Conservation (phyloP, 2,888 invertebrate species). For the Ectemnius lituratus region DNA sequence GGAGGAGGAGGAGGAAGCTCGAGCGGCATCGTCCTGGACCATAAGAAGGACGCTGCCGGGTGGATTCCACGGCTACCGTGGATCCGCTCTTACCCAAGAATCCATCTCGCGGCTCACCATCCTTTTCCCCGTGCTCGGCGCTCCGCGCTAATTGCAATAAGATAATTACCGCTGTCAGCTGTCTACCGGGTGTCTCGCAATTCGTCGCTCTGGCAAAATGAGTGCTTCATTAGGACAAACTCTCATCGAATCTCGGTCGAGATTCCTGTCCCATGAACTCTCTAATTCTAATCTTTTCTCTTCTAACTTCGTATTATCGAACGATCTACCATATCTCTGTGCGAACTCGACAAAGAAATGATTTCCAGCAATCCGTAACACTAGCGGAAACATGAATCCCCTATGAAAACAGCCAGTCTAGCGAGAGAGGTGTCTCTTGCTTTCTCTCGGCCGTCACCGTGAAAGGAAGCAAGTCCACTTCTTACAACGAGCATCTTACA, state of each 20-base stretch:
- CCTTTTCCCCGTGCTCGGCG: constrained; percentile 38
- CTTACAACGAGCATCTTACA: too few species aligned
- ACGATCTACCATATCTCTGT: too few species aligned
- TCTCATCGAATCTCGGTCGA: not conserved
- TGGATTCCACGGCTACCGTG: constrained; percentile 44
- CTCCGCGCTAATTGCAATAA: constrained; percentile 52
- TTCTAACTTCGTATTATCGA: not conserved
- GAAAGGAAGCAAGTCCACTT: too few species aligned
- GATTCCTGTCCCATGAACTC: constrained; percentile 5
- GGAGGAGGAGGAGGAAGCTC: constrained; percentile 20
- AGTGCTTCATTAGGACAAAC: constrained; percentile 35
- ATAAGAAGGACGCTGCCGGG: constrained; percentile 56
- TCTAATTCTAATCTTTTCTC: not conserved
- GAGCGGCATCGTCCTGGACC: constrained; percentile 28
- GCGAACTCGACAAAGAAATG: too few species aligned
- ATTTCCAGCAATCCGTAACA: too few species aligned
- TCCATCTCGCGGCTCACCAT: constrained; percentile 38
- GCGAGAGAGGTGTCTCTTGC: too few species aligned
- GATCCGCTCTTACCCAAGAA: constrained; percentile 33
- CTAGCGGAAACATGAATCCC: too few species aligned
- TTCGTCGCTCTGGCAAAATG: constrained; percentile 27
- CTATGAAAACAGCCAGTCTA: too few species aligned
- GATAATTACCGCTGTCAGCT: constrained; percentile 46
- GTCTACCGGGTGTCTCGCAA: constrained; percentile 18
- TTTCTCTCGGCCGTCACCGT: too few species aligned